Evolutionary conservation across 1,140 invertebrate species (phyloP), one percentile per base, ranked within the genome.

Genomic region (Lepeophtheirus salmonis): DNA sequence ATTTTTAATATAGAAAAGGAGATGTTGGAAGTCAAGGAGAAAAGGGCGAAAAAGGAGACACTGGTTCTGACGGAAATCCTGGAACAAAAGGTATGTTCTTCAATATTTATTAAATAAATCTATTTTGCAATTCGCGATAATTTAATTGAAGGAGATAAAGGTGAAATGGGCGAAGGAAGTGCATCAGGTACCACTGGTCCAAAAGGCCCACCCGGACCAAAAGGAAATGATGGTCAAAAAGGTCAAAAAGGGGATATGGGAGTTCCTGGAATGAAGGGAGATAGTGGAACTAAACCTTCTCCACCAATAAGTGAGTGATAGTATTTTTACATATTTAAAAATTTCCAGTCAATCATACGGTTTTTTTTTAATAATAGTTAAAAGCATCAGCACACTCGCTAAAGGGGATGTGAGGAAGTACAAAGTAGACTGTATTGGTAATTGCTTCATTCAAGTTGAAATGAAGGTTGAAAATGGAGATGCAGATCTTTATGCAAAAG

Each of bases 401-500:
- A 57, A 57, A 41, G 55, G 55, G 6, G 55, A 41, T 21, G n/a
- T 23, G 16, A 12, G 6, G n/a, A 41, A 17, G 4, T 57, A 24
- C 55, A 17, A 26, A 4, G 55, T 57, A 1, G 25, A 25, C 23
- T 57, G 55, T n/a, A 3, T 57, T 14, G 55, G 55, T 3, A 2
- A 3, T 48, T 57, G 55, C 26, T 25, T 23, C 16, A 25, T 57
- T 30, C 16, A 41, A 24, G 16, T 57, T 17, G 16, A 25, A 17
- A 10, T 57, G 22, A 41, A 30, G 23, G 55, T 57, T 16, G 55
- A 26, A 23, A 18, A 16, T 16, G 55, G 55, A 12, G 55, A 57
- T 48, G 55, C 55, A 3, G 55, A 57, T 41, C 55, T 57, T 4
- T 57, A 57, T 57, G 55, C 55, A 21, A 57, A 57, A 41, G 55